These are phyloP conservation scores for Cloeon dipterum DNA, from an alignment of 2,888 invertebrate species.

Conservation along the genomic window DNA sequence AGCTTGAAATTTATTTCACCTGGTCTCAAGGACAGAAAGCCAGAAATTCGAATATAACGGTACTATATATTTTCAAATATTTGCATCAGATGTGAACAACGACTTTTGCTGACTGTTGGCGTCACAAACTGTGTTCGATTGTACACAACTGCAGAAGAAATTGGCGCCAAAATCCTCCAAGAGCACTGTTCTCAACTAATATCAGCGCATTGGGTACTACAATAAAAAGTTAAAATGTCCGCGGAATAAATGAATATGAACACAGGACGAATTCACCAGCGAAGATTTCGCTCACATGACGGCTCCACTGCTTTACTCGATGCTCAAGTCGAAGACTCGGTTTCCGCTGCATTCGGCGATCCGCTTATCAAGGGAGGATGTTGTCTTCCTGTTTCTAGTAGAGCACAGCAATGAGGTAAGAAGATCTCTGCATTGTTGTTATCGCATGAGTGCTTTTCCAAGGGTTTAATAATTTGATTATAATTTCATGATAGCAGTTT, in stretches of 20 bases:
- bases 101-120: conserved; percentile 63
- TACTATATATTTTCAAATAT: too few species aligned
- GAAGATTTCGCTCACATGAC: conserved; percentile 89
- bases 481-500: too few species aligned
- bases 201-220: conserved; percentile 65
- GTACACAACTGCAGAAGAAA: conserved; percentile 85
- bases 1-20: too few species aligned
- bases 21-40: too few species aligned
- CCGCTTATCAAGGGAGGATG: conserved; percentile 69
- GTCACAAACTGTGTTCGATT: conserved; percentile 63
- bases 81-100: conserved; percentile 54
- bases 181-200: conserved; percentile 79
- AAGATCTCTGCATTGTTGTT: too few species aligned
- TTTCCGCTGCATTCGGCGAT: conserved; percentile 80
- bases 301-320: conserved; percentile 66
- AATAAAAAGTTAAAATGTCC: neutral
- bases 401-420: conserved; percentile 75
- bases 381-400: conserved; percentile 79
- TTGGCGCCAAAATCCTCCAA: conserved; percentile 53
- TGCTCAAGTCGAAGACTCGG: conserved; percentile 76
- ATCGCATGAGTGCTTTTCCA: too few species aligned
- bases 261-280: conserved; percentile 37
- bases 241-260: neutral
- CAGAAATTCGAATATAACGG: too few species aligned
- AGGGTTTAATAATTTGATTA: too few species aligned